Conservation (phyloP, 2,888 invertebrate genomes). For the Clusia tigrina region DNA sequence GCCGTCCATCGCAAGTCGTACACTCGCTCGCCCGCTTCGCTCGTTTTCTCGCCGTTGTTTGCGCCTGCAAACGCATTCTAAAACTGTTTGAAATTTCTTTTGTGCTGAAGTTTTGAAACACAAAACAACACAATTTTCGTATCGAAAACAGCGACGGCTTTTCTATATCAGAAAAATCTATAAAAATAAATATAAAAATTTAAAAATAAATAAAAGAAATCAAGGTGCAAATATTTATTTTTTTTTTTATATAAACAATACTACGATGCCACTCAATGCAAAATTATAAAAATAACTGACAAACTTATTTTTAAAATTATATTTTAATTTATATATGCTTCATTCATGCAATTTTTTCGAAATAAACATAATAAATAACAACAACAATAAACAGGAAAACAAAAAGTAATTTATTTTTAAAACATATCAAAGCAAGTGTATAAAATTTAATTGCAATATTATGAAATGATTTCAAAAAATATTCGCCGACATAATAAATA, state of each 20-base stretch:
- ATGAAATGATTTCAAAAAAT: background rate
- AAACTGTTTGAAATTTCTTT: background rate
- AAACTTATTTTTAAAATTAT: background rate
- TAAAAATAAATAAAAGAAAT: background rate
- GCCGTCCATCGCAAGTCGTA: slow-evolving; percentile 30
- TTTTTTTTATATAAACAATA: slow-evolving; percentile 7
- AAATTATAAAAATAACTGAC: background rate
- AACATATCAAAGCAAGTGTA: slow-evolving; percentile 18
- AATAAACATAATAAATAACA: background rate
- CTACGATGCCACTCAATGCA: too few relatives aligned
- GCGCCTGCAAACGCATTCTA: too few relatives aligned
- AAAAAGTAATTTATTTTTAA: slow-evolving; percentile 11
- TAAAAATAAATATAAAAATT: slow-evolving; percentile 7
- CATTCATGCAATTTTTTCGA: background rate
- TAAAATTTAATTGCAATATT: background rate
- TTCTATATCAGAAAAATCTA: background rate
- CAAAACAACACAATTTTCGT: too few relatives aligned
- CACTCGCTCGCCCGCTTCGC: slow-evolving; percentile 9
- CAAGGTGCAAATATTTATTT: slow-evolving; percentile 1
- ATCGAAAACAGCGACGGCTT: too few relatives aligned
- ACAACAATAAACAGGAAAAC: background rate
- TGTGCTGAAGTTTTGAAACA: background rate
- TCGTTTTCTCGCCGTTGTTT: slow-evolving; percentile 11
- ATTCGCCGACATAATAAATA: background rate
- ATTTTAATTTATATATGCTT: background rate